Evolutionary conservation across 2,888 invertebrate genomes (phyloP).

Genomic region (Nebria brevicollis): DNA sequence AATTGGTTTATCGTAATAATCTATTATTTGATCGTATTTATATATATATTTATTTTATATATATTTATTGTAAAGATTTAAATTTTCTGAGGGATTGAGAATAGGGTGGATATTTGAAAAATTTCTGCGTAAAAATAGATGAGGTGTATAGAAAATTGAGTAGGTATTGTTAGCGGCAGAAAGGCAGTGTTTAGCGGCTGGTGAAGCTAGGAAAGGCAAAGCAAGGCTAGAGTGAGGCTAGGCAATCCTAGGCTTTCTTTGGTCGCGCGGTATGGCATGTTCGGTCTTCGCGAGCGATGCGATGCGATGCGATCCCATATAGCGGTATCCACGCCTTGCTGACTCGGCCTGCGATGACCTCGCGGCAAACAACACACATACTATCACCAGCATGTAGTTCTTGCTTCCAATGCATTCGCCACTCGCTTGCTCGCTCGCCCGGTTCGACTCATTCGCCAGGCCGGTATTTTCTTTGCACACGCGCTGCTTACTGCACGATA

Average conservation of each 20-base stretch:
- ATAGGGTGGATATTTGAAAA: too few relatives aligned
- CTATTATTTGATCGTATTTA: too few relatives aligned
- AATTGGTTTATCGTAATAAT: too few relatives aligned
- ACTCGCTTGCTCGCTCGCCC: background rate
- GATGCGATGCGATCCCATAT: slow-evolving; percentile 3
- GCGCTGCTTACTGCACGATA: background rate
- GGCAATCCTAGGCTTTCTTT: slow-evolving; percentile 3
- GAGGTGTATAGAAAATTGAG: too few relatives aligned
- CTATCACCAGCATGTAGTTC: background rate
- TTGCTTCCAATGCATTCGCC: background rate
- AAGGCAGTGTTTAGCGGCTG: too few relatives aligned
- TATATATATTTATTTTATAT: too few relatives aligned
- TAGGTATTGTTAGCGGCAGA: too few relatives aligned
- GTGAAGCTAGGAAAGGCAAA: too few relatives aligned
- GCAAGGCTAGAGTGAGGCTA: background rate
- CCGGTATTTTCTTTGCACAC: background rate
- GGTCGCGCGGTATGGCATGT: slow-evolving; percentile 1
- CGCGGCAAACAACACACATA: slow-evolving; percentile 10
- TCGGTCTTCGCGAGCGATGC: background rate
- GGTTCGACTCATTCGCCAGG: background rate
- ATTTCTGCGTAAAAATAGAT: too few relatives aligned
- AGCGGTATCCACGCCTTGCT: slow-evolving; percentile 43
- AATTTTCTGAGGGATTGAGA: too few relatives aligned
- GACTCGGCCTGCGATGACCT: slow-evolving; percentile 35
- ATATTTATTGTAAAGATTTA: too few relatives aligned